Conservation (phyloP, 2,888 invertebrate species). For the Creontiades dilutus region DNA sequence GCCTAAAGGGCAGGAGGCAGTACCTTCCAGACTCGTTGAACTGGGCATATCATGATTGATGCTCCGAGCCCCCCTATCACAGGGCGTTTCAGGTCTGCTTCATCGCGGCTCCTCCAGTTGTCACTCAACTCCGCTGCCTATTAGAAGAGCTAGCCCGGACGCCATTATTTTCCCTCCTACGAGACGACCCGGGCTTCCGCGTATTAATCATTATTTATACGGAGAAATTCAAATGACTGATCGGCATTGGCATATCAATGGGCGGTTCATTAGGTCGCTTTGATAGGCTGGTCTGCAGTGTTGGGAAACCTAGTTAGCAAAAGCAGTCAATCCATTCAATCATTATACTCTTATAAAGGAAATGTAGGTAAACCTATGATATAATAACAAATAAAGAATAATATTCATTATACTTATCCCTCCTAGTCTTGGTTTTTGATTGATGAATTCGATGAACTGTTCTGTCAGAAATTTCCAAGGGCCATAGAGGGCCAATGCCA, state of each 20-base stretch:
- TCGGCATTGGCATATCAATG: constrained; percentile 38
- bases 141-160: constrained; percentile 16
- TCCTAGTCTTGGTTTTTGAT: too few relatives aligned
- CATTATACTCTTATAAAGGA: background rate
- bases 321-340: background rate
- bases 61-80: constrained; percentile 1
- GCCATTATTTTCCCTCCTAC: constrained; percentile 57
- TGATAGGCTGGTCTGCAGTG: background rate
- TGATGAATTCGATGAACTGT: too few relatives aligned
- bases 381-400: too few relatives aligned
- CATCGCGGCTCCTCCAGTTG: constrained; percentile 23
- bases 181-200: constrained; percentile 29
- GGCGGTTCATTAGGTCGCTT: constrained; percentile 9
- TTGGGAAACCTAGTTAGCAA: constrained; percentile 35
- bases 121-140: constrained; percentile 45
- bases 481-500: too few relatives aligned
- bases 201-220: constrained; percentile 48
- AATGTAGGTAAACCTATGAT: too few relatives aligned
- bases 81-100: background rate
- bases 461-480: too few relatives aligned
- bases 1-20: constrained; percentile 48
- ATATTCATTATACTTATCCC: too few relatives aligned
- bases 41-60: constrained; percentile 53
- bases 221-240: constrained; percentile 30
- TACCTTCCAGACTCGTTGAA: constrained; percentile 13